phyloP scores from a whole-genome alignment of 2,888 invertebrate genomes.

The Fabriciana adippe region DNA sequence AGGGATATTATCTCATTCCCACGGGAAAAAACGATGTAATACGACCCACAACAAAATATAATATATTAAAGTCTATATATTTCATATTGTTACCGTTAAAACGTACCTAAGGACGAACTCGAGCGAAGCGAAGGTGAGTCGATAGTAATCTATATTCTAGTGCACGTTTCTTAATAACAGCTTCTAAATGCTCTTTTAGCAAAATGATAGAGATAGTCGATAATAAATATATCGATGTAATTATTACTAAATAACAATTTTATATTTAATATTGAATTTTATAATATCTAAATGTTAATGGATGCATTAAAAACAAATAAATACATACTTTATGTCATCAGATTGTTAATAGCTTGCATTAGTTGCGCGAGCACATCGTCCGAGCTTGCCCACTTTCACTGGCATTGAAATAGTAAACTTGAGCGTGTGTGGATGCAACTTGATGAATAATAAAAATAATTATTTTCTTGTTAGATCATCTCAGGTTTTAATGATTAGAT shows the following conservation, averaged over 20 bases:
- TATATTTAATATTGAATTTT: slow-evolving; percentile 16
- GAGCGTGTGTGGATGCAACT: slow-evolving; percentile 26
- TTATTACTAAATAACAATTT: slow-evolving; percentile 18
- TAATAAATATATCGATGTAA: slow-evolving; percentile 3
- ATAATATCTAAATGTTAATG: slow-evolving; percentile 20
- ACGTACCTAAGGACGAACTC: too few species aligned
- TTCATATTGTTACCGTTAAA: too few species aligned
- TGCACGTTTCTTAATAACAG: background rate
- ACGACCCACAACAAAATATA: background rate
- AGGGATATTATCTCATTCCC: too few species aligned
- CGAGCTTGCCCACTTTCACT: slow-evolving; percentile 64
- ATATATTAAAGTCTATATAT: background rate
- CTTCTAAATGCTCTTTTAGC: slow-evolving; percentile 6
- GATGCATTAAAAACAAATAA: slow-evolving; percentile 32
- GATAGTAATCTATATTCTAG: too few species aligned
- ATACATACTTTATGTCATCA: slow-evolving; percentile 31
- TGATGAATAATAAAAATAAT: slow-evolving; percentile 24
- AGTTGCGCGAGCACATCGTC: slow-evolving; percentile 44
- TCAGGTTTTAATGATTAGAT: background rate
- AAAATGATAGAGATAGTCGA: background rate
- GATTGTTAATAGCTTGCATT: slow-evolving; percentile 30
- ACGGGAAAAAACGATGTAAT: too few species aligned
- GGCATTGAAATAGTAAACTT: slow-evolving; percentile 53
- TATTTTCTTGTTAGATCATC: slow-evolving; percentile 8
- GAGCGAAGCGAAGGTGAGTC: too few species aligned